phyloP scores from a whole-genome alignment of 2,113 vertebrate genomes.

The Rhea americana region DNA sequence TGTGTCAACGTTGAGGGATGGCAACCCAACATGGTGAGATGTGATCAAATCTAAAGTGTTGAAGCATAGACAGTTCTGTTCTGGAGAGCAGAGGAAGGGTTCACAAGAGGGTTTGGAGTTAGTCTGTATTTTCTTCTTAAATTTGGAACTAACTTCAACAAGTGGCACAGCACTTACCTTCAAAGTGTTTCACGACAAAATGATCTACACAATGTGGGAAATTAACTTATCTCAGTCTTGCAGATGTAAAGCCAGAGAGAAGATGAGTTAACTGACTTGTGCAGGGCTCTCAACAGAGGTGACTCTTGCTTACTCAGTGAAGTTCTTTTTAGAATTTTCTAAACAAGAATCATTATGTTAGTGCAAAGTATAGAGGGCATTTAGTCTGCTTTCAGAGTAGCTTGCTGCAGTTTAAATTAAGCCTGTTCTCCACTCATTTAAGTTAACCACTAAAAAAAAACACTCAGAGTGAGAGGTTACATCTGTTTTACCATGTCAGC shows the following conservation, averaged over 20 bases:
- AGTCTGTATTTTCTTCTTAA: neutral
- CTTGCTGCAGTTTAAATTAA: neutral
- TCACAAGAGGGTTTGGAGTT: neutral
- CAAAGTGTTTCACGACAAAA: neutral
- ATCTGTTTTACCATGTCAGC: accelerated
- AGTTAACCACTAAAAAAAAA: neutral
- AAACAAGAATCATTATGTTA: accelerated
- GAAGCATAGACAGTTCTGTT: accelerated
- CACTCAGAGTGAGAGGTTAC: accelerated
- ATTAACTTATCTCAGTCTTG: neutral
- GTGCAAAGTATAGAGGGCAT: accelerated
- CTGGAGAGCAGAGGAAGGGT: neutral
- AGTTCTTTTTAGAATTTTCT: accelerated
- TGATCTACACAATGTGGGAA: accelerated
- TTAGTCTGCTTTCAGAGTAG: accelerated
- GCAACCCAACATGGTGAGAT: slow-evolving; percentile 96
- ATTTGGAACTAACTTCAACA: neutral
- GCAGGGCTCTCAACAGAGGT: too few relatives aligned
- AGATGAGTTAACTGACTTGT: accelerated
- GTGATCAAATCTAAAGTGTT: accelerated
- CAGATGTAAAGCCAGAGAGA: neutral
- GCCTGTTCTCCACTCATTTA: neutral
- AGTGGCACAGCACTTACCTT: neutral
- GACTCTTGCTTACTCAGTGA: neutral
- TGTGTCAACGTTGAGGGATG: slow-evolving; percentile 97